Conservation (phyloP, 2,888 invertebrate species). For the Ennomos fuscantarius region DNA sequence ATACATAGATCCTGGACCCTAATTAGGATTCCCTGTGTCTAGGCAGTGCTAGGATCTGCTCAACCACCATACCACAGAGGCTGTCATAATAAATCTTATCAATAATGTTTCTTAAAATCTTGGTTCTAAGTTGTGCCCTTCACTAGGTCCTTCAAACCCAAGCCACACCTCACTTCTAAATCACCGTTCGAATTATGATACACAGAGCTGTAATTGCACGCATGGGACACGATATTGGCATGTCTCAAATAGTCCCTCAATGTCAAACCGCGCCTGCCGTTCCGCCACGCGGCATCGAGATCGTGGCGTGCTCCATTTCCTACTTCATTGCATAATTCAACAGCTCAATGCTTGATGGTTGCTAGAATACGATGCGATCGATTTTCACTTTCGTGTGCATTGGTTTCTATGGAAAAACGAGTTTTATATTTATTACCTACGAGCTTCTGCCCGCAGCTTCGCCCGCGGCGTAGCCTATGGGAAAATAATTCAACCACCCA, state of each 20-base stretch:
- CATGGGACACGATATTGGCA: conserved; percentile 24
- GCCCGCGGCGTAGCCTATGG: too few species aligned
- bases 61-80: too few species aligned
- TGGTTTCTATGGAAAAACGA: conserved; percentile 45
- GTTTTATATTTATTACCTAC: background rate
- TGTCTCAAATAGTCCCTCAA: conserved; percentile 41
- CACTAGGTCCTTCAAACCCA: too few species aligned
- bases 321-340: conserved; percentile 67
- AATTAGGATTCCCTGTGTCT: too few species aligned
- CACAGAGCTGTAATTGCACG: conserved; percentile 24
- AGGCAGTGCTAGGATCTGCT: too few species aligned
- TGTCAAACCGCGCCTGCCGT: conserved; percentile 60
- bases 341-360: conserved; percentile 38
- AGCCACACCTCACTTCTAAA: background rate
- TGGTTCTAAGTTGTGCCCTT: too few species aligned
- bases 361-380: conserved; percentile 57
- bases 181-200: conserved; percentile 7
- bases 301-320: conserved; percentile 67
- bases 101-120: too few species aligned
- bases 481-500: too few species aligned
- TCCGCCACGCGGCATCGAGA: conserved; percentile 65
- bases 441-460: too few species aligned
- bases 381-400: conserved; percentile 73
- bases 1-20: too few species aligned
- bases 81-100: too few species aligned